Conservation (phyloP, 2,797 vertebrate genomes). For the Botia kubotai region DNA sequence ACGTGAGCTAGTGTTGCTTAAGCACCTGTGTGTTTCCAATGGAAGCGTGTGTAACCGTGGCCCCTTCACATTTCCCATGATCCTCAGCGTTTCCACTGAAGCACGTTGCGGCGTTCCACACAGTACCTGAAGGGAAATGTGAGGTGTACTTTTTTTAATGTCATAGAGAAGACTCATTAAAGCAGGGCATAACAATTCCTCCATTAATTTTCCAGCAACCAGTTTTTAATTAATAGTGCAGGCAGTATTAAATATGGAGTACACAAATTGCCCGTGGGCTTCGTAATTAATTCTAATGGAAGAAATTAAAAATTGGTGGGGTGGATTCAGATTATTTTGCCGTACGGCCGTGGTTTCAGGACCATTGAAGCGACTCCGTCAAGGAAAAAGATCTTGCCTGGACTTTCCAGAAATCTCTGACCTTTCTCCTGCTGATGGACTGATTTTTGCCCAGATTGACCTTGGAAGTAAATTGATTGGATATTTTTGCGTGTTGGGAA, state of each 20-base stretch:
- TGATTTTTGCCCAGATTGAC: neutral
- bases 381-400: slow-evolving; percentile 77
- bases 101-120: slow-evolving; percentile 47
- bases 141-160: slow-evolving; percentile 81
- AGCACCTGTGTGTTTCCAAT: slow-evolving; percentile 15
- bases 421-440: slow-evolving; percentile 26
- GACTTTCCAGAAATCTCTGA: slow-evolving; percentile 68
- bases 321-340: slow-evolving; percentile 81
- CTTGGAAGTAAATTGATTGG: neutral
- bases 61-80: slow-evolving; percentile 18
- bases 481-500: neutral
- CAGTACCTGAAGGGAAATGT: slow-evolving; percentile 83
- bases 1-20: neutral
- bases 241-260: slow-evolving; percentile 85
- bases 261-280: slow-evolving; percentile 85
- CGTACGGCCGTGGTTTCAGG: slow-evolving; percentile 76
- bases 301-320: slow-evolving; percentile 82
- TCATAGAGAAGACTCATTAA: slow-evolving; percentile 85
- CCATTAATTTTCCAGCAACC: slow-evolving; percentile 87
- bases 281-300: slow-evolving; percentile 90
- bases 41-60: neutral
- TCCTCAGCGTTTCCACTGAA: slow-evolving; percentile 24
- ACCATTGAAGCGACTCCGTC: slow-evolving; percentile 81
- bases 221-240: slow-evolving; percentile 92
- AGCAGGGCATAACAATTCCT: slow-evolving; percentile 83